Evolutionary conservation across 2,113 vertebrate genomes (phyloP).

Genomic region (Semnornis frantzii): DNA sequence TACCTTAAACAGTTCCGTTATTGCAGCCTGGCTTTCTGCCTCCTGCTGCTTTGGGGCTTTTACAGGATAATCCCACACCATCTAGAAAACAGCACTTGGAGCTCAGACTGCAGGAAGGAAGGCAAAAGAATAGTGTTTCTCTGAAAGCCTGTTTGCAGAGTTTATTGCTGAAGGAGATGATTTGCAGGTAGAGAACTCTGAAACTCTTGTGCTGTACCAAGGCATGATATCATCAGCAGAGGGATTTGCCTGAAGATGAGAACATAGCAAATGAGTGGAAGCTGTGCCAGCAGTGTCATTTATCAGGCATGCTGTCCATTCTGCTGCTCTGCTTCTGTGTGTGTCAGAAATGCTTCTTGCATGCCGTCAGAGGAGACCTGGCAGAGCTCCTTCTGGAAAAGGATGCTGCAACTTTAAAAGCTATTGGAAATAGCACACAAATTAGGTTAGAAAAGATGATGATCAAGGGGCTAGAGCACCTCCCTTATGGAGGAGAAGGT

Average conservation of each 20-base stretch:
- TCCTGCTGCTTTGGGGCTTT: not conserved
- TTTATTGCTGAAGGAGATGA: not conserved
- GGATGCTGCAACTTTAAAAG: rapidly evolving
- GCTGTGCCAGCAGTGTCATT: not conserved
- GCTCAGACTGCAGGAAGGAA: not conserved
- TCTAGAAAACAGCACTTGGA: not conserved
- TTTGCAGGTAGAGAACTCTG: not conserved
- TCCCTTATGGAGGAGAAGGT: too few relatives aligned
- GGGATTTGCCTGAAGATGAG: not conserved
- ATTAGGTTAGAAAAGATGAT: not conserved
- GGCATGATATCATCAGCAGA: not conserved
- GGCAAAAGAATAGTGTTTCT: rapidly evolving
- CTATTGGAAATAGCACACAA: not conserved
- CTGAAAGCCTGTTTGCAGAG: rapidly evolving
- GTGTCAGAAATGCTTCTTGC: not conserved
- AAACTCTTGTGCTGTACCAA: not conserved
- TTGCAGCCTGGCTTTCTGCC: not conserved
- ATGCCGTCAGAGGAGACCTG: not conserved
- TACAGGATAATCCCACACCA: rapidly evolving
- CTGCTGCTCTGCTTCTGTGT: not conserved
- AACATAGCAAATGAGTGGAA: not conserved
- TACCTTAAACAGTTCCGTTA: not conserved
- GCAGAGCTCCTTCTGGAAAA: not conserved
- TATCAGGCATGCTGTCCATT: not conserved
- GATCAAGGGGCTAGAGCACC: too few relatives aligned